Evolutionary conservation across 2,888 invertebrate genomes (phyloP), one percentile per base, ranked within the genome.

Genomic region (Leucophora obtusa): DNA sequence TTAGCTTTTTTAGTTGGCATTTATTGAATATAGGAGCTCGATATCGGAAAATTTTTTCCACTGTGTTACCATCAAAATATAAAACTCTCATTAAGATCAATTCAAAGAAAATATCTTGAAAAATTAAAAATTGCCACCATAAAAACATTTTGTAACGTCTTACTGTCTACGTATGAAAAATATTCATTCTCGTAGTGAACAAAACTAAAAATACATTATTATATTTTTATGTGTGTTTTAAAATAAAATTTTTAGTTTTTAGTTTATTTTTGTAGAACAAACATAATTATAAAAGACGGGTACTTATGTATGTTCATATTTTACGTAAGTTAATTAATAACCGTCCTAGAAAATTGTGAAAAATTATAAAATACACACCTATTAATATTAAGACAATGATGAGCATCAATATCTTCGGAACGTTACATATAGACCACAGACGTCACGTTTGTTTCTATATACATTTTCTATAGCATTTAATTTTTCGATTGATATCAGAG

Each of bases 281-380:
- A 21, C 21, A 21, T 21, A 21, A 4, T 21, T 21, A 28, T 11
- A 38, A 38, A 38, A 38, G 8, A 38, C n/a, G n/a, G n/a, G n/a
- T n/a, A n/a, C n/a, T n/a, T 3, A 38, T 11, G 1, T 38, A 38
- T 11, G 1, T 38, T 43, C 11, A 47, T 47, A 47, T 5, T n/a
- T n/a, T 47, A 14, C n/a, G 43, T 47, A 47, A 18, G 28, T n/a
- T 50, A 15, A 62, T 50, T 62, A 24, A 24, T 60, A 62, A 62
- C 21, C 47, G 60, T 47, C 60, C 47, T 62, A 62, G 43, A 62
- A 47, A 24, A 62, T 62, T 50, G 63, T 50, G 50, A 11, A 15
- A 60, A 60, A 50, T 62, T 50, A 28, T 54, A 21, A 21, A 54
- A 54, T 47, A 47, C 43, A 10, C 43, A 47, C 43, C 7, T 38